Percentiles rank a stretch among this genome's conserved stretches.
These are phyloP conservation scores for Chrysotoxum bicinctum DNA, from an alignment of 2,888 invertebrate genomes.

Conservation along the genomic window DNA sequence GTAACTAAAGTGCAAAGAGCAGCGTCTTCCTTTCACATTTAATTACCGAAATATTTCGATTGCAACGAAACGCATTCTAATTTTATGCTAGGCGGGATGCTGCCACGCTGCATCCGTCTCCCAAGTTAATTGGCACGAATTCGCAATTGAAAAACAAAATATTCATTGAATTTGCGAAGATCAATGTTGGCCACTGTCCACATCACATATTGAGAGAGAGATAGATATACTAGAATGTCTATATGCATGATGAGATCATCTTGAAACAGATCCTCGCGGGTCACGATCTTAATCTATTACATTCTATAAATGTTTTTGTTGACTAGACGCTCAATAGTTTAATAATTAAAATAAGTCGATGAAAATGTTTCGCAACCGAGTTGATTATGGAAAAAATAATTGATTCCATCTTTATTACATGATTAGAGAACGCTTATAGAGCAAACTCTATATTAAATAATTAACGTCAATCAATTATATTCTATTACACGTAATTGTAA, in stretches of 20 bases:
- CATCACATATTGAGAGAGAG: background rate
- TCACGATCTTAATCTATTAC: background rate
- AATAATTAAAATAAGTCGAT: conserved; percentile 28
- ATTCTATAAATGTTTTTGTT: conserved; percentile 22
- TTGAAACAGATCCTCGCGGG: conserved; percentile 40
- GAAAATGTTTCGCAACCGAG: conserved; percentile 43
- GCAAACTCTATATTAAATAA: background rate
- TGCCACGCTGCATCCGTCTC: conserved; percentile 23
- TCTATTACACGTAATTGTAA: conserved; percentile 20
- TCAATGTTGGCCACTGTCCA: conserved; percentile 55
- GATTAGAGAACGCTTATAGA: conserved; percentile 26
- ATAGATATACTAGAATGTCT: background rate
- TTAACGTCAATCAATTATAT: conserved; percentile 23
- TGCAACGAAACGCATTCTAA: conserved; percentile 14
- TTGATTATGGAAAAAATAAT: conserved; percentile 27
- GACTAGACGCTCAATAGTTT: conserved; percentile 4
- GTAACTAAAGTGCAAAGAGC: conserved; percentile 25
- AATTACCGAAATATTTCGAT: conserved; percentile 37
- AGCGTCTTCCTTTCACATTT: conserved; percentile 37
- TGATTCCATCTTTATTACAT: conserved; percentile 42
- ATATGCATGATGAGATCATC: conserved; percentile 45
- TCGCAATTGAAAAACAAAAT: conserved; percentile 19
- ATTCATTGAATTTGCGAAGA: conserved; percentile 35
- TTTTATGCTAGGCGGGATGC: conserved; percentile 12
- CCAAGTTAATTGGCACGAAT: conserved; percentile 36